phyloP scores from a whole-genome alignment of 2,888 invertebrate genomes.

The Lingula anatina region DNA sequence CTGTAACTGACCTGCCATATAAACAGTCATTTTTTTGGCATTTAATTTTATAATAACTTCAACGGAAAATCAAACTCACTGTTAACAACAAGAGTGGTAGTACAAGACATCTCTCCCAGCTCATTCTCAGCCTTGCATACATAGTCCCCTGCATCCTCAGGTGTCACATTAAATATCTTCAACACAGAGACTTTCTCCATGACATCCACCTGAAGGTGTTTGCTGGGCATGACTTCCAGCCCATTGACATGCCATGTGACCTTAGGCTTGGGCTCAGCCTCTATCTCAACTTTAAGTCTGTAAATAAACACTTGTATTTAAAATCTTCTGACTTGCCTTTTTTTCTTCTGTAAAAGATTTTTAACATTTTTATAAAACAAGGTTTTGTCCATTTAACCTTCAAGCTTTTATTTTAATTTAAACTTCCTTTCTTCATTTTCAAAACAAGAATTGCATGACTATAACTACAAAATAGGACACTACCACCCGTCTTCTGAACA shows the following conservation, averaged over 20 bases:
- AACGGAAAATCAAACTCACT: conserved; percentile 33
- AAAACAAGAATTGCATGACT: not conserved
- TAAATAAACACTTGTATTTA: not conserved
- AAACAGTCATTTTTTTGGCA: no score
- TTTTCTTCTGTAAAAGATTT: not conserved
- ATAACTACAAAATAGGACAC: no score
- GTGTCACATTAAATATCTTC: conserved; percentile 29
- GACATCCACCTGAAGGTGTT: conserved; percentile 25
- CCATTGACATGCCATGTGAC: conserved; percentile 58
- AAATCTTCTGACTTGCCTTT: not conserved
- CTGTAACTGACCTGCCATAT: no score
- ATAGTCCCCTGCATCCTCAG: conserved; percentile 71
- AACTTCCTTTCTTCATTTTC: no score
- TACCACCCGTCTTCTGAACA: no score
- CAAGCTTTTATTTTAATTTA: not conserved
- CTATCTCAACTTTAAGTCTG: conserved; percentile 32
- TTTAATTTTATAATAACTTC: no score
- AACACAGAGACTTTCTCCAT: conserved; percentile 31
- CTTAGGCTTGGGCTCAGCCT: conserved; percentile 42
- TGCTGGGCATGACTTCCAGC: conserved; percentile 60
- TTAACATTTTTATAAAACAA: conserved; percentile 13
- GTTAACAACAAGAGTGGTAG: conserved; percentile 42
- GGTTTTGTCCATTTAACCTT: not conserved
- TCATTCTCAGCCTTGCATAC: conserved; percentile 66
- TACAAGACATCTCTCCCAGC: conserved; percentile 64